Evolutionary conservation across 2,113 vertebrate species (phyloP).

Genomic region (Sigmodon hispidus): DNA sequence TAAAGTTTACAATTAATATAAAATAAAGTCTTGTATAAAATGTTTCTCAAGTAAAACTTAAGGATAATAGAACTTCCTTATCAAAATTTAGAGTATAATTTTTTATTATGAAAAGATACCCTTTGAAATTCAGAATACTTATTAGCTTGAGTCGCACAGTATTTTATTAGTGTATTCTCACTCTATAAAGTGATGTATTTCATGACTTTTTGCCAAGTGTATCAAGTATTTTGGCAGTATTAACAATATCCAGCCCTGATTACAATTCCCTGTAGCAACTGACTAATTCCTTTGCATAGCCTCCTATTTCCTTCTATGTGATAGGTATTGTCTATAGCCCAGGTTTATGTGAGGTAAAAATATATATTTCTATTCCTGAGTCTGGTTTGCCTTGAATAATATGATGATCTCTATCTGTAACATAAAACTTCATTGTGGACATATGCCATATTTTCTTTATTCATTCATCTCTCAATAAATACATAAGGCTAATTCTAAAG

Average conservation of each 20-base stretch:
- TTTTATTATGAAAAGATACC: not conserved
- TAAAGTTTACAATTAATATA: slow-evolving; percentile 28
- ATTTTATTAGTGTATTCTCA: not conserved
- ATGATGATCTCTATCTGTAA: not conserved
- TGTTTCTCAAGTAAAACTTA: not conserved
- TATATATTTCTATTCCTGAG: not conserved
- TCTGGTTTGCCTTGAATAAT: not conserved
- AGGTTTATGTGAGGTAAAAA: not conserved
- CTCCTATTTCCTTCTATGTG: not conserved
- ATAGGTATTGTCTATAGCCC: not conserved
- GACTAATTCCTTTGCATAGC: not conserved
- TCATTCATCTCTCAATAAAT: not conserved
- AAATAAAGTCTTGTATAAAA: not conserved
- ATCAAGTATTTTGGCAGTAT: not conserved
- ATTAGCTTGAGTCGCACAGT: not conserved
- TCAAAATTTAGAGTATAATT: not conserved
- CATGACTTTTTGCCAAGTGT: not conserved
- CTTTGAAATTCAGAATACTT: not conserved
- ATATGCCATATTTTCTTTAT: not conserved
- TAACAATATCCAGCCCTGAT: not conserved
- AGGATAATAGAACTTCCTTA: not conserved
- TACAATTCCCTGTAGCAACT: not conserved
- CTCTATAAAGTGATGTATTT: not conserved
- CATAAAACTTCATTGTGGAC: not conserved
- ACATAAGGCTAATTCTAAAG: not conserved